Base-by-base conservation (phyloP, 1,140 invertebrate genomes). In the Archivesica marissinica region DNA sequence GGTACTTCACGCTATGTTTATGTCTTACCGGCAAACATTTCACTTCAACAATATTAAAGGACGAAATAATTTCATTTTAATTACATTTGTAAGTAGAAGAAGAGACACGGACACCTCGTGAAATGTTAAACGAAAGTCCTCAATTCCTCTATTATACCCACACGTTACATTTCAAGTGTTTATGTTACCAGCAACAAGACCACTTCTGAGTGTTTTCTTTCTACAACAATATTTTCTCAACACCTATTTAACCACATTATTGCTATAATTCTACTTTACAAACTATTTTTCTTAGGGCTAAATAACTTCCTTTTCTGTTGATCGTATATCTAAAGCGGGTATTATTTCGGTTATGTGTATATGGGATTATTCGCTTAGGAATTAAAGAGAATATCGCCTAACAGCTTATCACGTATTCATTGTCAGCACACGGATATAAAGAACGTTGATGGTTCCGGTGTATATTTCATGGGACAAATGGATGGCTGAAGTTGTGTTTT, bases 151-250 rank as follows among this genome's bases (percentile, higher is more conserved):
- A 17, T 64, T 35, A 64, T 64, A n/a, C 59, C 59, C 38, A 35
- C 59, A 64, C 38, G 30, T 64, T 35, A 64, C 30, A 64, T 64
- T 64, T 64, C 59, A 64, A 4, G 13, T 64, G 38, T 64, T 64
- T 64, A 33, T 64, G 4, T 25, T 35, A 2, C 59, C 28, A 35
- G 30, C 28, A 25, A 35, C 59, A 35, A 1, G 9, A 35, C 59
- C 59, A 35, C 59, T 64, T 35, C 28, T 6, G 38, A 35, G 30
- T 64, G 30, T 64, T 35, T 64, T 64, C 59, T 25, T 33, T 4
- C 59, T 17, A 17, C 38, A 33, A 64, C 59, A 64, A 64, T 64
- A 64, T 64, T 64, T 64, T 64, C 59, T 64, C 59, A 64, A 35
- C 59, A 64, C 28, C 59, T 64, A 64, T 64, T 64, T 64, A 64